Evolutionary conservation across 2,113 vertebrate genomes (phyloP).

Genomic region (Saguinus midas): DNA sequence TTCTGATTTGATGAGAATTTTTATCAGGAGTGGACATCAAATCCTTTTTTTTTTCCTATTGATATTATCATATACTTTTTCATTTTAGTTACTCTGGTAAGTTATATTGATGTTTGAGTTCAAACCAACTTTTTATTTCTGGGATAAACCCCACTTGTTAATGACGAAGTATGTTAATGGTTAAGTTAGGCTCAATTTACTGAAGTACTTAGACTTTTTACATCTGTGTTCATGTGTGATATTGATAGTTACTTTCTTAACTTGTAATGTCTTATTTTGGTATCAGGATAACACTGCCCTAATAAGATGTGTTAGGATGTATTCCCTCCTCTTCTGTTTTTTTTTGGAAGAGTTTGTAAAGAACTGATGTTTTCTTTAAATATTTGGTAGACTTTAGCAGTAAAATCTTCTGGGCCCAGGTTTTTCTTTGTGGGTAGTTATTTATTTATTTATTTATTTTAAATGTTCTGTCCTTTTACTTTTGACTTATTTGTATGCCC

Average conservation of each 20-base stretch:
- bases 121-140: constrained; percentile 1
- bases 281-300: background rate
- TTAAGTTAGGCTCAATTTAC: background rate
- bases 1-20: background rate
- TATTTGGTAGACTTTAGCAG: background rate
- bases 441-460: background rate
- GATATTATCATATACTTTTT: background rate
- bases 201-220: constrained; percentile 42
- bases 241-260: background rate
- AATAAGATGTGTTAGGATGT: background rate
- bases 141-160: background rate
- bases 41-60: background rate
- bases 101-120: background rate
- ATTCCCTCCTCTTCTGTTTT: background rate
- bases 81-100: background rate
- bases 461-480: background rate
- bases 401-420: background rate
- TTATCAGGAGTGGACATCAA: background rate
- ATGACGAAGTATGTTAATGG: background rate
- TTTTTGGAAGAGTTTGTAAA: background rate
- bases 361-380: background rate
- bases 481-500: background rate
- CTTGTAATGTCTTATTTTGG: background rate
- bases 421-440: background rate
- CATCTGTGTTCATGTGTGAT: background rate